Evolutionary conservation across 1,140 invertebrate genomes (phyloP), one percentile per base, ranked within the genome.

Genomic region (Lanistes nyassanus): DNA sequence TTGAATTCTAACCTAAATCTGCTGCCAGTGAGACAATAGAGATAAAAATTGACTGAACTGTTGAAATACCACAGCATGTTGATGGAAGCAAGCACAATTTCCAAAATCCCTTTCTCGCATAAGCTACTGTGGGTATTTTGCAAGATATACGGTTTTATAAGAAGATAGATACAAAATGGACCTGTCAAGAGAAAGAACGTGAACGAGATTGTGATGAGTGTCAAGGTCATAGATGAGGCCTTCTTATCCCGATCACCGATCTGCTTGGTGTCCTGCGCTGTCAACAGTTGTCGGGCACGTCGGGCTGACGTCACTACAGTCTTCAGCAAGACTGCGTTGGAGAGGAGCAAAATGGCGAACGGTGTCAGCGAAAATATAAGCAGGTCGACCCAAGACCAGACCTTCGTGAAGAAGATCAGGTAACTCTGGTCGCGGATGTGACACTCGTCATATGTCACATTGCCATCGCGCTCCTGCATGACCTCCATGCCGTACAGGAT

Each of bases 1-100:
- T 47, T 47, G 42, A 69, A 69, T 19, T 69, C 67, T 29, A 31
- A 16, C 39, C 42, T 47, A 51, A 69, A 69, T 11, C 34, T 51
- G 26, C 37, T 51, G 13, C 67, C 67, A 1, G 29, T 69, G 21
- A 51, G 16, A 31, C 67, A 69, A 31, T 69, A 69, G 2, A 69
- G 67, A 29, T 53, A 51, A 31, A 69, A 69, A 23, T 69, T 69
- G n/a, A 69, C n/a, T 13, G 67, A 19, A 29, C 42, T 53, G 67
- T 69, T 69, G 0, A 42, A 26, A 31, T 53, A 69, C 42, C 39
- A 51, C 39, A 69, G 5, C 37, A 47, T 69, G 37, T 47, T 69
- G 42, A 51, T 69, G 5, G 53, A 42, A 0, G 42, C 47, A 0
- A 16, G 53, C 0, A 53, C 39, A 26, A 69, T 16, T 26, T 69